Percentiles rank a stretch among this genome's conserved stretches.
These are phyloP conservation scores for Psammodynastes pulverulentus DNA, from an alignment of 2,113 vertebrate species.

Conservation along the genomic window DNA sequence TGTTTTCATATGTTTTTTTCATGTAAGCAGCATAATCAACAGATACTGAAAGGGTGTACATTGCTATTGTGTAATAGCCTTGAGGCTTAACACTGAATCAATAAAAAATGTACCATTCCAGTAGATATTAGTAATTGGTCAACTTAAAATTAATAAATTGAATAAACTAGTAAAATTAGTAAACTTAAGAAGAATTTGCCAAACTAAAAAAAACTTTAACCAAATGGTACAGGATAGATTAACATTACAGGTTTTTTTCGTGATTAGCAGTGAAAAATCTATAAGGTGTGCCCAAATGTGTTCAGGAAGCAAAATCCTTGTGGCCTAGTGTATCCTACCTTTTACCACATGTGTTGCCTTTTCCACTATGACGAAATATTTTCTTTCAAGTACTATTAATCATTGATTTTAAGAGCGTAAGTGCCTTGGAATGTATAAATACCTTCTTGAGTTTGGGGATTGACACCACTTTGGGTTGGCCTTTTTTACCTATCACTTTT, in stretches of 20 bases:
- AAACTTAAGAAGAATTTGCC: background rate
- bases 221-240: too few species aligned
- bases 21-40: background rate
- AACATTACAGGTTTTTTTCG: too few species aligned
- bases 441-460: background rate
- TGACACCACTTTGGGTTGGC: background rate
- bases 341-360: background rate
- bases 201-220: background rate
- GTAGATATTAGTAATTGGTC: background rate
- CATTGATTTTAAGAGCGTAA: background rate
- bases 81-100: background rate
- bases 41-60: background rate
- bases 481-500: slow-evolving; percentile 1
- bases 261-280: too few species aligned
- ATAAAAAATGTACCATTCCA: background rate
- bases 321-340: background rate
- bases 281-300: too few species aligned
- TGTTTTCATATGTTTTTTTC: background rate
- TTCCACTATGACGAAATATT: background rate
- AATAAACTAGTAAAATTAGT: background rate
- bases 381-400: slow-evolving; percentile 10
- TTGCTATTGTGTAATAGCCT: background rate
- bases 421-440: background rate
- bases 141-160: background rate
- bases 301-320: too few species aligned